Percentiles rank a stretch among this genome's conserved stretches.
These are phyloP conservation scores for Amorpha juglandis DNA, from an alignment of 2,888 invertebrate genomes.

Conservation along the genomic window DNA sequence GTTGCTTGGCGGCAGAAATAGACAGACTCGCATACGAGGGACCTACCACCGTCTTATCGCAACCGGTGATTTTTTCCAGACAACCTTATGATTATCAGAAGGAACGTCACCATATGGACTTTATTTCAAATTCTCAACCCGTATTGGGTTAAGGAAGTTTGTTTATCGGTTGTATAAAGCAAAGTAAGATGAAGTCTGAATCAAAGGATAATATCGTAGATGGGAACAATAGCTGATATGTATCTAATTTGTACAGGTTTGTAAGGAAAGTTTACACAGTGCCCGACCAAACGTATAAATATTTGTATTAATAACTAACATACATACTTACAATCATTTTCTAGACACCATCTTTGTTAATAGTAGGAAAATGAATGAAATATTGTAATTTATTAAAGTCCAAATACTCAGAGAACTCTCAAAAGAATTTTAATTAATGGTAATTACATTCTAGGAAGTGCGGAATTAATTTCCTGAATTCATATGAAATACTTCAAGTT, in stretches of 20 bases:
- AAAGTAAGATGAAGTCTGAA: background rate
- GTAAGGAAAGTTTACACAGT: conserved; percentile 12
- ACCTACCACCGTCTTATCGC: too few relatives aligned
- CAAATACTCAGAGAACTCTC: background rate
- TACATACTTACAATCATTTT: background rate
- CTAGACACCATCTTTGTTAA: too few relatives aligned
- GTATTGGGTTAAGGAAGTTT: background rate
- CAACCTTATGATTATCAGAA: conserved; percentile 37
- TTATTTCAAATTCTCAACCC: too few relatives aligned
- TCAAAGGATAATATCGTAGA: too few relatives aligned
- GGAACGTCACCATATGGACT: background rate
- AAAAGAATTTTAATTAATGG: background rate
- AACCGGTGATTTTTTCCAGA: too few relatives aligned
- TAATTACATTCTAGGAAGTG: background rate
- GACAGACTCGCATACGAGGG: too few relatives aligned
- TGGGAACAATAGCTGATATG: conserved; percentile 17
- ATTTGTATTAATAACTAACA: background rate
- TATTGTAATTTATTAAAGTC: too few relatives aligned
- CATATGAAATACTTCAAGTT: background rate
- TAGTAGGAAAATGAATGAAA: too few relatives aligned
- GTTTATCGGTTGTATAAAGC: conserved; percentile 13
- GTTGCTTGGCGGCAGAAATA: too few relatives aligned
- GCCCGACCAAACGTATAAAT: conserved; percentile 6
- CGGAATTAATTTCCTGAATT: background rate
- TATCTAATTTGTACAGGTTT: conserved; percentile 8